These are phyloP conservation scores for Andrena fulva DNA, from an alignment of 2,888 invertebrate species.

Conservation along the genomic window DNA sequence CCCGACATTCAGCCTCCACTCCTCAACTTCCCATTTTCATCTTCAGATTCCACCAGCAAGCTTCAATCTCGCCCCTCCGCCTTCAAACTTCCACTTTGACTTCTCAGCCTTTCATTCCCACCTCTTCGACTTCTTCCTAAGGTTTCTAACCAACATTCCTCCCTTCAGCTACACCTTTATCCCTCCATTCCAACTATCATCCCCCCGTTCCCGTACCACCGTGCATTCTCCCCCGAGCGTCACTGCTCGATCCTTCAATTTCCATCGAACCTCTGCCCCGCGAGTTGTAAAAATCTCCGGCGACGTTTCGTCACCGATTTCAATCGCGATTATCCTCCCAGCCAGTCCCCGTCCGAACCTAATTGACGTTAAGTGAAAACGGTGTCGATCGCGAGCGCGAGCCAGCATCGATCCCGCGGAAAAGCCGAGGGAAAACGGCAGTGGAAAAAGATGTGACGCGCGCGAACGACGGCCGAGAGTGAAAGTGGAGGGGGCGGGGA, in stretches of 20 bases:
- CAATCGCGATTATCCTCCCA: slow-evolving; percentile 8
- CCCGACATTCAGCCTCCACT: background rate
- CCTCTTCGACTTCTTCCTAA: no score
- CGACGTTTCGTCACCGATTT: slow-evolving; percentile 1
- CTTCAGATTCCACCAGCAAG: background rate
- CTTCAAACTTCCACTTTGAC: background rate
- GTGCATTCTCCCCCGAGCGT: background rate
- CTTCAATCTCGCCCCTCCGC: background rate
- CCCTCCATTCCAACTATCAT: background rate
- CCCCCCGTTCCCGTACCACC: background rate
- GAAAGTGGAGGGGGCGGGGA: background rate
- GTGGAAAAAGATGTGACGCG: slow-evolving; percentile 1
- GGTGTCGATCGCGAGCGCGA: slow-evolving; percentile 36
- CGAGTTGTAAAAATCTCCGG: background rate
- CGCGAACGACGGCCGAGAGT: background rate
- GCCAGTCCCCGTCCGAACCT: slow-evolving; percentile 3
- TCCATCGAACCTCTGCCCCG: background rate
- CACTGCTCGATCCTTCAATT: background rate
- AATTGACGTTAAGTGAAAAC: slow-evolving; percentile 55
- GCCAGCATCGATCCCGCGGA: slow-evolving; percentile 19
- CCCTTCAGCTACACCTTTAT: no score
- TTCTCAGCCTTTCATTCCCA: background rate
- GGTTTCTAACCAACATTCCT: no score
- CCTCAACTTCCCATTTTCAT: background rate
- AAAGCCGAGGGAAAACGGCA: slow-evolving; percentile 5